Base-by-base conservation (phyloP, 2,888 invertebrate species). In the Melitaea athalia region DNA sequence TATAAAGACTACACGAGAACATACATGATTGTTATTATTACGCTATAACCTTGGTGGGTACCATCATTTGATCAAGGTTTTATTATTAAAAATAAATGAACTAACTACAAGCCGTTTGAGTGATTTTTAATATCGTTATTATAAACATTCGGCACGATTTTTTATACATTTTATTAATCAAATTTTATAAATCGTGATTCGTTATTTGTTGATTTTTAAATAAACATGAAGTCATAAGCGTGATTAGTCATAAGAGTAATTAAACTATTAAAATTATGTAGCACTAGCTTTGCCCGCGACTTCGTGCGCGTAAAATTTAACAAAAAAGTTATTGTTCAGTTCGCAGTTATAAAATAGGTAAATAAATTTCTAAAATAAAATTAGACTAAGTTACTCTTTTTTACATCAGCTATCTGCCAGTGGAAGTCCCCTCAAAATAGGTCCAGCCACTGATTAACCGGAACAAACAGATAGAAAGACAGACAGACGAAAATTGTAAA, bases 51-150 rank as follows among this genome's bases (percentile, higher is more conserved):
- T 87, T 85, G 80, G 74, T 87, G 85, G 80, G 74, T 71, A 68
- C 66, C 79, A 79, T 80, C 79, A 81, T 80, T 79, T 72, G 76
- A 83, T 83, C 80, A 83, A 83, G 82, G 82, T 81, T 78, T 79
- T 75, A 79, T 75, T 86, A 84, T 85, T 83, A 49, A 42, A 55
- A 50, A 49, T 55, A 65, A 75, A 55, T 65, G 57, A 64, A 64
- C 64, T 65, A 24, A 2, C 24, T 24, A 24, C 42, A 57, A 60
- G 55, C 49, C 50, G 38, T 61, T 65, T 64, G 24, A 64, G 49
- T 55, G 55, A 64, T 57, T 61, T 68, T 61, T 64, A 57, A 64
- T 57, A 55, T 12, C 24, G 64, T 55, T 33, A 31, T 55, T 42
- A 61, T 60, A 57, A 47, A 55, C 38, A 47, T 55, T 38, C 24